A percentile compares a stretch with the other conserved stretches of the same genome.
Conservation (phyloP, 2,888 invertebrate genomes). For the Rhogogaster chlorosoma region DNA sequence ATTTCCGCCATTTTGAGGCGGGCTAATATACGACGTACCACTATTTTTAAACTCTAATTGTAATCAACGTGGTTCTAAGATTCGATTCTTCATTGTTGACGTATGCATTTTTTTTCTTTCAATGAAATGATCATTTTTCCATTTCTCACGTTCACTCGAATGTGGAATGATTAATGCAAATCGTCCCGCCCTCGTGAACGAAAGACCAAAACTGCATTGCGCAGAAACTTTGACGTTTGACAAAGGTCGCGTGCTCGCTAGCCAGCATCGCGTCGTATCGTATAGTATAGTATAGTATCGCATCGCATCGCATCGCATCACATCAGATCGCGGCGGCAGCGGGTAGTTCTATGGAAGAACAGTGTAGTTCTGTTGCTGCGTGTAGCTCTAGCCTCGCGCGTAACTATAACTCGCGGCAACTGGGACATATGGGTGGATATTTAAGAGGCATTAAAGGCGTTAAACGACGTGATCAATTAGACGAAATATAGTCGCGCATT, state of each 20-base stretch:
- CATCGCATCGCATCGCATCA: not conserved
- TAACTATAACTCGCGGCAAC: not conserved
- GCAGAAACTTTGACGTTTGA: constrained; percentile 75
- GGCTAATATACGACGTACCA: not conserved
- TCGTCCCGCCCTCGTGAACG: not conserved
- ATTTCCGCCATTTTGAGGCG: constrained; percentile 37
- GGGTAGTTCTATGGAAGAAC: not conserved
- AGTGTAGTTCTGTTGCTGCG: constrained; percentile 6
- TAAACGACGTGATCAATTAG: constrained; percentile 14
- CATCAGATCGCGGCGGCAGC: not conserved
- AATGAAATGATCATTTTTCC: no score
- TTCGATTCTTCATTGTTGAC: not conserved
- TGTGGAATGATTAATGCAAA: not conserved
- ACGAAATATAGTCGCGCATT: not conserved
- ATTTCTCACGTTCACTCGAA: not conserved
- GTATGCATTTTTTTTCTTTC: not conserved
- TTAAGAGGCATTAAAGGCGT: not conserved
- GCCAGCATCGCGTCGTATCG: constrained; percentile 38
- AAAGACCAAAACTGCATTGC: constrained; percentile 47
- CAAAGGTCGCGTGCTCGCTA: constrained; percentile 71
- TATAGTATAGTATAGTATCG: constrained; percentile 36
- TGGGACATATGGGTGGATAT: constrained; percentile 39
- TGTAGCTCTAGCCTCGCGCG: not conserved
- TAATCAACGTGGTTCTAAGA: not conserved
- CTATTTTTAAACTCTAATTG: not conserved